Base-by-base conservation (phyloP, 1,140 invertebrate genomes). In the Ceratosolen fusciceps region DNA sequence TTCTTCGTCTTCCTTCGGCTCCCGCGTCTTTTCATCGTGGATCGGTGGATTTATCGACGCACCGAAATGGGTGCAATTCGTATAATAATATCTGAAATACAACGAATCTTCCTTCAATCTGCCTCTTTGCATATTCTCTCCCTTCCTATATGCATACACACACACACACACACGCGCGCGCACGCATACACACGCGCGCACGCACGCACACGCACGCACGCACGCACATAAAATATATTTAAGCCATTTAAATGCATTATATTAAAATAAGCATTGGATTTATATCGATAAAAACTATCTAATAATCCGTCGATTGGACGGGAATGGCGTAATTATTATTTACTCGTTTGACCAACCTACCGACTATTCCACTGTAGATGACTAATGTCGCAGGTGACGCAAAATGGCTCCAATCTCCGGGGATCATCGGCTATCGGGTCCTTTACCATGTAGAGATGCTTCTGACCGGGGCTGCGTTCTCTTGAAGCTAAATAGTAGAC, bases 401-500 rank as follows among this genome's bases (percentile, higher is more conserved):
- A 97, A 58, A 93, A 90, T 0, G 96, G 95, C 81, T 96, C 94
- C 74, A 90, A 86, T 82, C 93, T 92, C 83, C 93, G 92, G 21
- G 93, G 93, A 82, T 95, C 93, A 77, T 95, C 94, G 26, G 92
- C 92, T 12, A 93, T 93, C 5, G 92, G 92, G 80, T 94, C 92
- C 54, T 90, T 88, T 3, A 96, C 94, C 8, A 95, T 93, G 87
- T 96, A 98, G 68, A 98, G 91, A 87, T 98, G 96, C 76, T 94
- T 92, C 87, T 97, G 95, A 7, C 96, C 95, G 1, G 96, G 95
- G 86, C 94, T 94, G 72, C 93, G 92, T 75, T 95, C 94, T 84
- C 94, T 94, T 60, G 95, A 96, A 0, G 91, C 95, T 84, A 96
- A 92, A 91, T 95, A 97, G 89, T 94, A 98, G 90, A 98, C 95